These are phyloP conservation scores for Coptodon rendalli DNA, from an alignment of 2,113 vertebrate genomes.

Conservation along the genomic window DNA sequence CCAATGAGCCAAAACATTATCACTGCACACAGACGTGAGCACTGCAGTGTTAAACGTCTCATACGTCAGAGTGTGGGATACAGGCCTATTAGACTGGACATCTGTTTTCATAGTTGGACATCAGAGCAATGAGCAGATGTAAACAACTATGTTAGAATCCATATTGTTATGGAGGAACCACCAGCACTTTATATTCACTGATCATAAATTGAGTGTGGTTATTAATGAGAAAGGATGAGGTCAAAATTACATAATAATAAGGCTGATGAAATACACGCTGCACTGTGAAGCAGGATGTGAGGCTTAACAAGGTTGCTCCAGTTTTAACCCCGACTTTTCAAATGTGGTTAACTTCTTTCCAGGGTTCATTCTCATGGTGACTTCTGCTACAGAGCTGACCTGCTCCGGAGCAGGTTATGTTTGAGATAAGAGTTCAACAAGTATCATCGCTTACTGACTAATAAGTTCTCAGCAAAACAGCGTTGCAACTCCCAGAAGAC, in stretches of 20 bases:
- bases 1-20: not conserved
- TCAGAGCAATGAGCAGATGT: not conserved
- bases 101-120: not conserved
- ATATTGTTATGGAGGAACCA: not conserved
- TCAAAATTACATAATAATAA: not conserved
- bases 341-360: not conserved
- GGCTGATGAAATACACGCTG: not conserved
- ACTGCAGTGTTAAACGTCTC: not conserved
- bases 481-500: not conserved
- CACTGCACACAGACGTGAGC: not conserved
- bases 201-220: not conserved
- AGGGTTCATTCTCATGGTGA: not conserved
- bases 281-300: not conserved
- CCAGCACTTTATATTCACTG: not conserved
- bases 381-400: not conserved
- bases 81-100: not conserved
- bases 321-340: not conserved
- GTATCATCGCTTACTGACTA: not conserved
- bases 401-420: not conserved
- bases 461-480: not conserved
- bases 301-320: not conserved
- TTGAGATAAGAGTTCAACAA: not conserved
- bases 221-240: not conserved
- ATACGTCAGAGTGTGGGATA: not conserved
- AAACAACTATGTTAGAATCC: not conserved